Conservation (phyloP, 2,797 vertebrate genomes). For the Naso thynnoides region DNA sequence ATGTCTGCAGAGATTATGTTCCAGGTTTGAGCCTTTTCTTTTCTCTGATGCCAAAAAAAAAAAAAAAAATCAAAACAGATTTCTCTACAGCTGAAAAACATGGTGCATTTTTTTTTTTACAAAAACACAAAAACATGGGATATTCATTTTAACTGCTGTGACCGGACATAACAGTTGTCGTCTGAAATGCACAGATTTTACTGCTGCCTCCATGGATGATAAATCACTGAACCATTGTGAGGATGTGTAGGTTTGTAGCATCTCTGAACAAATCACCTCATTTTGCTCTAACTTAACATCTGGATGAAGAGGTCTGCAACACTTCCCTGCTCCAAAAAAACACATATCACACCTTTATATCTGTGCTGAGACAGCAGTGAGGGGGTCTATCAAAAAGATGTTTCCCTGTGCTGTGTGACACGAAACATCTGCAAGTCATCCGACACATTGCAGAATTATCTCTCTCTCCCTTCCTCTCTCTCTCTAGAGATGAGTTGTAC, state of each 20-base stretch:
- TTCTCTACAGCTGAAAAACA: background rate
- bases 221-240: conserved; percentile 16
- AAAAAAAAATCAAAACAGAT: conserved; percentile 9
- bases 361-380: conserved; percentile 62
- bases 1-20: conserved; percentile 33
- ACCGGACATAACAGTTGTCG: background rate
- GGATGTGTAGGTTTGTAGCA: conserved; percentile 5
- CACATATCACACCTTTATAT: conserved; percentile 43
- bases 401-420: conserved; percentile 63
- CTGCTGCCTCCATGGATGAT: background rate
- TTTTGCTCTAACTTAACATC: conserved; percentile 49
- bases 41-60: background rate
- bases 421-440: conserved; percentile 75
- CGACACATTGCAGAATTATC: conserved; percentile 67
- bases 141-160: background rate
- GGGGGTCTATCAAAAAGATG: conserved; percentile 60
- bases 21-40: conserved; percentile 7
- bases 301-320: conserved; percentile 29
- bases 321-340: conserved; percentile 29
- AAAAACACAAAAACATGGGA: background rate
- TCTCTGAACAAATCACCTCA: conserved; percentile 27
- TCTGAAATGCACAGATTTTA: conserved; percentile 21
- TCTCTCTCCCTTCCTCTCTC: conserved; percentile 41
- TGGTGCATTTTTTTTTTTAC: background rate
- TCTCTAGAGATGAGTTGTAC: conserved; percentile 70